These are phyloP conservation scores for Leptobrachium ailaonicum DNA, from an alignment of 2,113 vertebrate species.

Conservation along the genomic window DNA sequence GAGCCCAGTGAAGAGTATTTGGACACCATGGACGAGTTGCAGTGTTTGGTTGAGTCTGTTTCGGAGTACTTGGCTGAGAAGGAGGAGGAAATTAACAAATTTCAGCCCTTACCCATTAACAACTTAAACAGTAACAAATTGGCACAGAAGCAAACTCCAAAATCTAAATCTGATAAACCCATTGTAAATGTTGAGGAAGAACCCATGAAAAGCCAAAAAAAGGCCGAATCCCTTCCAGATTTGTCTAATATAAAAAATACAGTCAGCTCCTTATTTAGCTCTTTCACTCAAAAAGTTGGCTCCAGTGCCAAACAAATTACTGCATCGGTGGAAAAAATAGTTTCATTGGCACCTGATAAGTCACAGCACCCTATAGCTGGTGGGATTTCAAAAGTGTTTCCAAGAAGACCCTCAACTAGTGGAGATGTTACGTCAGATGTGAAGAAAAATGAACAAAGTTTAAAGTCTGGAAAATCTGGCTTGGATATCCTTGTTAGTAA, in stretches of 20 bases:
- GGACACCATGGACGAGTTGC: conserved; percentile 85
- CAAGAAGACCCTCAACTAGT: conserved; percentile 66
- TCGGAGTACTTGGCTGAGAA: conserved; percentile 92
- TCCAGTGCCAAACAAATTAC: conserved; percentile 74
- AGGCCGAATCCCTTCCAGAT: conserved; percentile 62
- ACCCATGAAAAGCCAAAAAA: conserved; percentile 48
- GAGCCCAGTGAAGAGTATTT: conserved; percentile 72
- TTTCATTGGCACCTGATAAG: conserved; percentile 60
- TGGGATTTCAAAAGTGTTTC: conserved; percentile 68
- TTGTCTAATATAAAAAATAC: conserved; percentile 79
- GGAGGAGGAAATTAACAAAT: conserved; percentile 90
- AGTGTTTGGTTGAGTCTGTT: conserved; percentile 87
- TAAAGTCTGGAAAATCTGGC: neutral
- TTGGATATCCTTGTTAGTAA: neutral
- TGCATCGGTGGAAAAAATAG: conserved; percentile 69
- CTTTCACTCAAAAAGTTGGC: conserved; percentile 81
- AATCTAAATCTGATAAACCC: conserved; percentile 51
- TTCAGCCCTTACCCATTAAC: conserved; percentile 69
- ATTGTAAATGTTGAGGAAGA: conserved; percentile 54
- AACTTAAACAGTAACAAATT: conserved; percentile 54
- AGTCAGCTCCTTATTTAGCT: conserved; percentile 78
- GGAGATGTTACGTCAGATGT: conserved; percentile 40
- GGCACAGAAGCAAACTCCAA: conserved; percentile 53
- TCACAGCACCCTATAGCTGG: conserved; percentile 54
- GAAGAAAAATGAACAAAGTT: neutral